Conservation (phyloP, 2,113 vertebrate genomes). For the Taurulus bubalis region DNA sequence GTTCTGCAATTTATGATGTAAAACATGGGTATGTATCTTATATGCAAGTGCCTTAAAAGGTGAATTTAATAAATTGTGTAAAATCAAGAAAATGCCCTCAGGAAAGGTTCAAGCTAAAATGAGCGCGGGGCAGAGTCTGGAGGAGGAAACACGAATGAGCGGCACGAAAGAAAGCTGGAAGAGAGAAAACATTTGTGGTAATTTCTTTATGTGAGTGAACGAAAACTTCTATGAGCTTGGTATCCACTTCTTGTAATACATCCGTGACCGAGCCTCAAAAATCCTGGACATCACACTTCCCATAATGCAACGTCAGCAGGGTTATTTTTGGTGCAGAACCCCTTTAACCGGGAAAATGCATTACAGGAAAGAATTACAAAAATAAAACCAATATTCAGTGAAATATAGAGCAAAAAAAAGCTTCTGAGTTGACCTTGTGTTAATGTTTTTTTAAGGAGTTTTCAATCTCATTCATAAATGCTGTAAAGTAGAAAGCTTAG, state of each 20-base stretch:
- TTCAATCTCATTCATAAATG: too few species aligned
- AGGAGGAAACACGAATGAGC: neutral
- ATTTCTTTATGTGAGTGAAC: neutral
- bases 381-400: neutral
- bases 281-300: neutral
- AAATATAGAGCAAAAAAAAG: too few species aligned
- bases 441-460: too few species aligned
- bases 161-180: neutral
- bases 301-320: neutral
- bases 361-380: neutral
- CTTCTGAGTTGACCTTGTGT: too few species aligned
- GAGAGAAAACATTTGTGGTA: neutral
- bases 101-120: too few species aligned
- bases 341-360: neutral
- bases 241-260: neutral
- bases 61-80: too few species aligned
- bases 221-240: neutral
- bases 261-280: neutral
- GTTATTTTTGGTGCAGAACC: too few species aligned
- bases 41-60: too few species aligned
- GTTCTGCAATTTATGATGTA: too few species aligned
- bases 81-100: too few species aligned
- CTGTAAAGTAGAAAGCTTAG: too few species aligned
- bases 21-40: too few species aligned
- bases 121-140: neutral